Evolutionary conservation across 2,113 vertebrate genomes (phyloP), one percentile per base, ranked within the genome.

Genomic region (Onychostruthus taczanowskii): DNA sequence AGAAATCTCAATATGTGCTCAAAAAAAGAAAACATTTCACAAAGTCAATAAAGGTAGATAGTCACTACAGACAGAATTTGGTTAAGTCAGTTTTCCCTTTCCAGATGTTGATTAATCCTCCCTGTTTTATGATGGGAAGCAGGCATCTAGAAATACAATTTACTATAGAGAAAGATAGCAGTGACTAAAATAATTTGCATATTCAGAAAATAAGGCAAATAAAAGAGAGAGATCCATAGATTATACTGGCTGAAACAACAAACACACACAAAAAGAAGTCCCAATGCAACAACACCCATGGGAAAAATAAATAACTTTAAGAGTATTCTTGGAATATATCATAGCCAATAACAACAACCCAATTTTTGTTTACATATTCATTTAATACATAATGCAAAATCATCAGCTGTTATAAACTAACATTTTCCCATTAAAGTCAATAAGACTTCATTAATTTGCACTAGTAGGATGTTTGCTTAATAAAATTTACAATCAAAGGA

Each of bases 181-280:
- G 2, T 18, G 43, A 81, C 68, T 94, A 52, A 69, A 90, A 69
- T 20, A 84, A 84, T 90, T 72, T 77, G 13, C 44, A 84, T 86
- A 72, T 90, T 77, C 43, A 84, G 62, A 88, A 96, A 81, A 89
- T 46, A 84, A 94, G 17, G 12, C 47, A 81, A 90, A 86, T 92
- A 89, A 90, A 84, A 16, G 39, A 85, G 49, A 80, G 21, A 67
- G 14, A 70, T 44, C 20, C 55, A 62, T 73, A 83, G n/a, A 86
- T 93, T 59, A 52, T 70, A 43, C 39, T 47, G 44, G 4, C 35
- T 90, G 28, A 70, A 95, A 72, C 19, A 86, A 67, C 20, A 76
- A 76, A n/a, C 27, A 68, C 19, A 21, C 2, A 23, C 11, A 13
- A 41, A 44, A 78, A 68, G 78, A 75, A 31, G 4, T 4, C 12